Base-by-base conservation (phyloP, 2,113 vertebrate genomes). In the Ceratotherium simum region DNA sequence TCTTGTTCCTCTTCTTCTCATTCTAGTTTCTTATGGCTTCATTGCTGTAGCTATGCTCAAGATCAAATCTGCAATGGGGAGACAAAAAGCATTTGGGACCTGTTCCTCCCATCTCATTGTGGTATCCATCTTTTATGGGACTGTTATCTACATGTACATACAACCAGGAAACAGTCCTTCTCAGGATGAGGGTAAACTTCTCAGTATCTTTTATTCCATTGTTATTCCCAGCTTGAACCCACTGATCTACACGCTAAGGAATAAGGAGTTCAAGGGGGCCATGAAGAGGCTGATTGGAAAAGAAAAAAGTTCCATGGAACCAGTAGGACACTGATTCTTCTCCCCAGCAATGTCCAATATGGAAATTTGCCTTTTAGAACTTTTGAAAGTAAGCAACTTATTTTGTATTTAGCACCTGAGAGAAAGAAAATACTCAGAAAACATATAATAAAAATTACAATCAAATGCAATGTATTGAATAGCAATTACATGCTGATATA, bases 51-150 rank as follows among this genome's bases (percentile, higher is more conserved):
- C 67, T 39, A 33, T 90, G 5, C 42, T 90, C 39, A 82, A 81
- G 25, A 95, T 90, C 21, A 75, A 75, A 14, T 84, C 42, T 75
- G 25, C 17, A 48, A 17, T 0, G 6, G 67, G 69, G 33, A 83
- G 79, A 46, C 51, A 84, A 64, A 92, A 84, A 75, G 80, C 69
- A 25, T 91, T 84, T 51, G 80, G 80, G 8, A 92, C 67, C n/a
- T 92, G 67, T n/a, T 92, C 80, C 23, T 92, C 79, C 23, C 80
- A 92, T 31, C 80, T 92, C 67, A 73, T 64, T 64, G 64, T 92
- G 80, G 80, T 92, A 36, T 72, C 29, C 79, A 80, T 91, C 62
- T 91, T 80, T 12, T 91, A 42, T 0, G n/a, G 60, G 27, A 92
- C 91, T 62, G 39, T 73, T 29, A 64, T 36, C 67, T 92, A 92